A percentile compares a stretch with the other conserved stretches of the same genome.
phyloP scores from a whole-genome alignment of 2,888 invertebrate species.

The Nebria salina region DNA sequence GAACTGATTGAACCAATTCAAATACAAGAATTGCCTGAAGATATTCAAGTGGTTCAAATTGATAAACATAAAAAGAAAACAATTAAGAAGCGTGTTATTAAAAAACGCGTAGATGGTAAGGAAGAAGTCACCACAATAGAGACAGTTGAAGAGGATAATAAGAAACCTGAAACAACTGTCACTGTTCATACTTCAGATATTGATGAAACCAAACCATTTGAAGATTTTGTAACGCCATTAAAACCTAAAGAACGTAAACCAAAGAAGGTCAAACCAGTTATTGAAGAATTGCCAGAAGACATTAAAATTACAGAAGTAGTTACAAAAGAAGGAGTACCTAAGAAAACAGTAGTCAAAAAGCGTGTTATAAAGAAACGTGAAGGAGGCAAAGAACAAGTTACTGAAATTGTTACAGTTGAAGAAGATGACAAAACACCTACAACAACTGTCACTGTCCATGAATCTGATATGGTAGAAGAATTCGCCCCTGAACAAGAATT shows the following conservation, averaged over 20 bases:
- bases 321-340: conserved; percentile 57
- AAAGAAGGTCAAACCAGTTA: conserved; percentile 42
- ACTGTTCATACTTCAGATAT: conserved; percentile 50
- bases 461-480: conserved; percentile 50
- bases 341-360: conserved; percentile 56
- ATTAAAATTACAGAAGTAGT: conserved; percentile 53
- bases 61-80: conserved; percentile 57
- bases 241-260: conserved; percentile 30
- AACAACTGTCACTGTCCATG: conserved; percentile 59
- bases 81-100: conserved; percentile 52
- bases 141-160: conserved; percentile 56
- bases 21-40: conserved; percentile 43
- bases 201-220: conserved; percentile 38
- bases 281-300: conserved; percentile 48
- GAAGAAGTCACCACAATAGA: conserved; percentile 54
- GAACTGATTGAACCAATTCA: conserved; percentile 51
- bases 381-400: conserved; percentile 57
- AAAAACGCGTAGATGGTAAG: conserved; percentile 52
- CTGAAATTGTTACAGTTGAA: conserved; percentile 56
- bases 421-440: conserved; percentile 57
- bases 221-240: conserved; percentile 46
- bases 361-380: conserved; percentile 57
- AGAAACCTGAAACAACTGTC: conserved; percentile 57
- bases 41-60: conserved; percentile 49
- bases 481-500: conserved; percentile 36